Evolutionary conservation across 2,797 vertebrate genomes (phyloP).

Genomic region (Lemur catta): DNA sequence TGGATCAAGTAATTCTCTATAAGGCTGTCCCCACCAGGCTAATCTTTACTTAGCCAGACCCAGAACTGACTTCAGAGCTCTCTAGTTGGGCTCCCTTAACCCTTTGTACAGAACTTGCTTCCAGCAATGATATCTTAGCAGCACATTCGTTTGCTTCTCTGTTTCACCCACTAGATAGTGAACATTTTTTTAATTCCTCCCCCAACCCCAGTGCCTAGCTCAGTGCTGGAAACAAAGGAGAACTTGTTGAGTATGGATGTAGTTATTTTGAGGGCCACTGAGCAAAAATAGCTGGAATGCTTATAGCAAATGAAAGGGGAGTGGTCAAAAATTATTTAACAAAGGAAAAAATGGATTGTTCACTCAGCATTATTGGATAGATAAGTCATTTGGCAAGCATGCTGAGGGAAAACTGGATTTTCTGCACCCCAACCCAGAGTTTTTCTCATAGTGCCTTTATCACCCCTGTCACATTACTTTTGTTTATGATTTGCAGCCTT

Average conservation of each 20-base stretch:
- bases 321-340: background rate
- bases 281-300: background rate
- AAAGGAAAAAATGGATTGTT: background rate
- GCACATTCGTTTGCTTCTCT: background rate
- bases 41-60: background rate
- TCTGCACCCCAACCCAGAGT: background rate
- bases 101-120: background rate
- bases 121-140: background rate
- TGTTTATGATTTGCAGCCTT: constrained; percentile 58
- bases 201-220: background rate
- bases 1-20: background rate
- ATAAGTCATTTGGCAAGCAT: background rate
- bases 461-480: constrained; percentile 17
- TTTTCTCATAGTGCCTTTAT: background rate
- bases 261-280: background rate
- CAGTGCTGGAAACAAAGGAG: background rate
- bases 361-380: background rate
- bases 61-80: background rate
- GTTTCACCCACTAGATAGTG: background rate
- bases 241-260: background rate
- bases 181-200: background rate
- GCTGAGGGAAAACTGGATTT: background rate
- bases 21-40: background rate
- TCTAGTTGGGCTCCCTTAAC: background rate
- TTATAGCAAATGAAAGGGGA: background rate